Base-by-base conservation (phyloP, 2,888 invertebrate genomes). In the Drosophila rellima region DNA sequence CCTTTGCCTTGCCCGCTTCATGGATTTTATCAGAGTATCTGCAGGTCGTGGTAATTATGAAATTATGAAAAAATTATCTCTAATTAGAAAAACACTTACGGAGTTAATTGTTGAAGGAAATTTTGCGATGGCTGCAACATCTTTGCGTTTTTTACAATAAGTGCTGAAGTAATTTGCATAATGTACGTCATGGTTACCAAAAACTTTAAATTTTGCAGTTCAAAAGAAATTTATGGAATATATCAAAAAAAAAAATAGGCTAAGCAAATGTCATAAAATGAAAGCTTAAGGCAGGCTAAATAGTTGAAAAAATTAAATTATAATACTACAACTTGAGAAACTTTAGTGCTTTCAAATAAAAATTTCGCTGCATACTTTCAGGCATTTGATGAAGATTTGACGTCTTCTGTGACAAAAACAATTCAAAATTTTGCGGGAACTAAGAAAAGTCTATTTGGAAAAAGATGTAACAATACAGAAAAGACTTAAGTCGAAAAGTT, bases 1-100 rank as follows among this genome's bases (percentile, higher is more conserved):
- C 87, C 18, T 79, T 80, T 0, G 77, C 68, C 33, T 63, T 63
- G n/a, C 82, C 89, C 23, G 73, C 70, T 0, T 82, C 75, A 3
- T 33, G 37, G 4, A 74, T 33, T 18, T 55, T 59, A 2, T 68
- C 67, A 0, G 60, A 59, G 35, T 40, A 74, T 15, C 74, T 72
- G 1, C 7, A 40, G 4, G 1, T n/a, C 17, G 17, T 23, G 5
- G 10, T 18, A 31, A 3, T 18, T 2, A 29, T 17, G 2, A n/a
- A n/a, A n/a, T 7, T 26, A 26, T 2, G 3, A 10, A 15, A 13
- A 31, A 51, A 4, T 35, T 5, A 51, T 37, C 13, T 35, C 7
- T 42, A 8, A 18, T 31, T 13, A 31, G 5, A 1, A 20, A 10
- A n/a, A 10, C 8, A 59, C 74, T 74, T 18, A 74, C 74, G 33